Percentiles rank a stretch among this genome's conserved stretches.
Evolutionary conservation across 2,888 invertebrate genomes (phyloP).

Genomic region (Lithophane semibrunnea): DNA sequence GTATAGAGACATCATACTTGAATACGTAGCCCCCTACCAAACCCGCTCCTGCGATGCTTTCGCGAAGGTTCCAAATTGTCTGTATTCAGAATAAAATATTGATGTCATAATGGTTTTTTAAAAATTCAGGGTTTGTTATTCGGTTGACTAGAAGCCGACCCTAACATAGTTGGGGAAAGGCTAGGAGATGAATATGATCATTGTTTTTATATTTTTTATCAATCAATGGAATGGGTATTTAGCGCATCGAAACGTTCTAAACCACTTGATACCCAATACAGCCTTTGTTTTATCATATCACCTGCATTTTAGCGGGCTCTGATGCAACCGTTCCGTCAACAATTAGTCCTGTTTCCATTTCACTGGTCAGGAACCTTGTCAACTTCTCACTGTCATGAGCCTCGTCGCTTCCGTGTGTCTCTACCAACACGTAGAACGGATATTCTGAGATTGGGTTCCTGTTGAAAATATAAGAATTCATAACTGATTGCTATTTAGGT

Average conservation of each 20-base stretch:
- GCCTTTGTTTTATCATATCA: conserved; percentile 73
- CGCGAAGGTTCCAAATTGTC: conserved; percentile 96
- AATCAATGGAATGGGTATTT: background rate
- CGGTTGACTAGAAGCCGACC: background rate
- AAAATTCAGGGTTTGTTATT: background rate
- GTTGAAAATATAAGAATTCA: conserved; percentile 15
- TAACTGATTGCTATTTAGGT: background rate
- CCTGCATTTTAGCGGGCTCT: conserved; percentile 95
- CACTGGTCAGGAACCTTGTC: conserved; percentile 93
- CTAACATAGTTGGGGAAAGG: background rate
- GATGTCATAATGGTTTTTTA: background rate
- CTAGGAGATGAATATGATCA: background rate
- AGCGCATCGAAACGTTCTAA: background rate
- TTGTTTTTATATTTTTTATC: background rate
- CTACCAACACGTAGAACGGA: conserved; percentile 96
- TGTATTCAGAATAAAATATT: conserved; percentile 62
- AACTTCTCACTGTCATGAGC: conserved; percentile 97
- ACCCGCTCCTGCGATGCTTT: conserved; percentile 95
- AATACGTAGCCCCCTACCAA: conserved; percentile 96
- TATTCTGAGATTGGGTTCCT: conserved; percentile 91
- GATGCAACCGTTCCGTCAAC: conserved; percentile 96
- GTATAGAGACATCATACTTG: conserved; percentile 98
- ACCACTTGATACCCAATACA: background rate
- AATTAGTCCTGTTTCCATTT: conserved; percentile 93
- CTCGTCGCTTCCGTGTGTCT: conserved; percentile 96